Evolutionary conservation across 1,140 invertebrate species (phyloP), one percentile per base, ranked within the genome.

Genomic region (Dysdera silvatica): DNA sequence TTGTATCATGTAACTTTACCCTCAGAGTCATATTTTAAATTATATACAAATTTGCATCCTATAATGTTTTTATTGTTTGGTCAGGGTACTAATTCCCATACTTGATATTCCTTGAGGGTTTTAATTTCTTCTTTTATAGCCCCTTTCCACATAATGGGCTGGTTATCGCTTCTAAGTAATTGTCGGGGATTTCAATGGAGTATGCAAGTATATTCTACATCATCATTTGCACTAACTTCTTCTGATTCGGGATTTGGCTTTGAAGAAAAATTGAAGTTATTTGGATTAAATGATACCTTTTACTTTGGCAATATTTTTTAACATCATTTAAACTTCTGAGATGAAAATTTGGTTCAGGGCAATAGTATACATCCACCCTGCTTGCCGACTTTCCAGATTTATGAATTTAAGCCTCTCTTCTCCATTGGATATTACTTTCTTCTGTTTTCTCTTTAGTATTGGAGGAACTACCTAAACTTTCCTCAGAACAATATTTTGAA

Each of bases 61-160:
- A 63, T 1, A 7, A 29, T 24, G 3, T 53, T 57, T 28, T 20
- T 1, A 31, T 20, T 28, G 10, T n/a, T 28, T 7, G 61, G 40
- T 37, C 12, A 5, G 8, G 43, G 1, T 40, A 55, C 31, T 10
- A 8, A 20, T 2, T 18, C 32, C 29, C 33, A 57, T 5, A 57
- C 61, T 47, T 57, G 29, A 8, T 32, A 57, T 4, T 32, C 4
- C n/a, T 26, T 41, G 5, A 61, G 12, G 10, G 23, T 57, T 6
- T 55, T 18, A 8, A 58, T 32, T 26, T 63, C 61, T 29, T 63
- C 61, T n/a, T 57, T 23, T 54, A 57, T 63, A 16, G 41, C 61
- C 12, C 5, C 12, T 40, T 54, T 8, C 26, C 54, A 63, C 31
- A 7, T 16, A 2, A 12, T 14, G 12, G 7, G 12, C 14, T 29